A percentile compares a stretch with the other conserved stretches of the same genome.
Conservation (phyloP, 2,113 vertebrate genomes). For the Cololabis saira region DNA sequence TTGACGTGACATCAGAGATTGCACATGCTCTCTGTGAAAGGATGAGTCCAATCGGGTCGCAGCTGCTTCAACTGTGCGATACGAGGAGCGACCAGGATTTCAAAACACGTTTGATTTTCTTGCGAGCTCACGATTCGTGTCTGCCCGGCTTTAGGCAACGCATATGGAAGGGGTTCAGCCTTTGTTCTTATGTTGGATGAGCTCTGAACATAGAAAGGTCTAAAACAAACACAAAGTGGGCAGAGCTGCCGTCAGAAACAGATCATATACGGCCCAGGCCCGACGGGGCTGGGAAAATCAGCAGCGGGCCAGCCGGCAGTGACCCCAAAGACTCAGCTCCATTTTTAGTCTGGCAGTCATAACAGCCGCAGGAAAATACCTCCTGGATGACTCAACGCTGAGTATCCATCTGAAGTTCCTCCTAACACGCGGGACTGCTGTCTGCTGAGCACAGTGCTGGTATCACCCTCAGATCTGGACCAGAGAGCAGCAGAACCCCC, state of each 20-base stretch:
- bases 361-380: slow-evolving; percentile 47
- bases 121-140: too few species aligned
- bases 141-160: too few species aligned
- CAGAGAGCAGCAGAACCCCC: slow-evolving; percentile 3
- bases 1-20: too few species aligned
- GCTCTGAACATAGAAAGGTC: slow-evolving; percentile 11
- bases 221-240: slow-evolving; percentile 11
- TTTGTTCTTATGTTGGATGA: too few species aligned
- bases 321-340: slow-evolving; percentile 42
- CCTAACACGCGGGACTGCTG: background rate
- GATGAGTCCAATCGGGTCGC: too few species aligned
- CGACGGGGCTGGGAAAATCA: slow-evolving; percentile 42
- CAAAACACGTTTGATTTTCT: too few species aligned
- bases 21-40: too few species aligned
- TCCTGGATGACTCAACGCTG: slow-evolving; percentile 25
- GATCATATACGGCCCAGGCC: slow-evolving; percentile 13
- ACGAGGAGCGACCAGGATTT: too few species aligned
- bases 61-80: too few species aligned
- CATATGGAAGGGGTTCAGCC: too few species aligned
- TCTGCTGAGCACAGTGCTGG: background rate
- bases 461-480: background rate
- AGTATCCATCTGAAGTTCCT: slow-evolving; percentile 10
- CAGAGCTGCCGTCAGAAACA: background rate
- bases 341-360: slow-evolving; percentile 61
- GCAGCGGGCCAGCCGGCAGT: slow-evolving; percentile 37